phyloP scores from a whole-genome alignment of 2,113 vertebrate species.

The Sander lucioperca region DNA sequence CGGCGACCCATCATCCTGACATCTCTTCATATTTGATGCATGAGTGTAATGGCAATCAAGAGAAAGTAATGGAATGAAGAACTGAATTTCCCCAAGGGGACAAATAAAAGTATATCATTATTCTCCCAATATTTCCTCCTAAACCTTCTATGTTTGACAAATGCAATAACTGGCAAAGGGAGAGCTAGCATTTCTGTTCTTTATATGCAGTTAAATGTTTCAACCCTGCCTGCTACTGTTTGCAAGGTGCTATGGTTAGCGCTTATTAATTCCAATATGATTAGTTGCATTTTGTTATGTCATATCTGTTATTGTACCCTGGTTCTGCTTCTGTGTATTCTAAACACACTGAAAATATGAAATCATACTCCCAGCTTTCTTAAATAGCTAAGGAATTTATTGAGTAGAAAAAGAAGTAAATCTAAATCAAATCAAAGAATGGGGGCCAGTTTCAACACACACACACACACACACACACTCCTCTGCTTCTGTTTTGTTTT shows the following conservation, averaged over 20 bases:
- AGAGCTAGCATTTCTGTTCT: background rate
- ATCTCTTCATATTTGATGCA: no score
- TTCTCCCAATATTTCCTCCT: background rate
- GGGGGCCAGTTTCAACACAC: background rate
- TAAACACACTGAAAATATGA: background rate
- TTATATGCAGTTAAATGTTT: background rate
- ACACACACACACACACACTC: no score
- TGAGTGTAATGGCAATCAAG: no score
- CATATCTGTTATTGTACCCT: background rate
- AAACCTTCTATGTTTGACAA: background rate
- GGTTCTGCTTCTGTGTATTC: background rate
- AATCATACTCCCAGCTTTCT: background rate
- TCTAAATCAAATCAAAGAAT: background rate
- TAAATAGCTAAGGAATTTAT: background rate
- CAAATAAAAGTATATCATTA: no score
- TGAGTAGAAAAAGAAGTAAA: background rate
- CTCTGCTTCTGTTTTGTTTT: constrained; percentile 10
- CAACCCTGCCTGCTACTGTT: no score
- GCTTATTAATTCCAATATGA: background rate
- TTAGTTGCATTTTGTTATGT: background rate
- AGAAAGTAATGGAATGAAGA: no score
- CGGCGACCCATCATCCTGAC: no score
- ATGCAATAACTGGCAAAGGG: background rate
- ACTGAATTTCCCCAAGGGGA: no score
- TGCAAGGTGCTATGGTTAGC: background rate